Percentiles rank a stretch among this genome's conserved stretches.
Evolutionary conservation across 2,797 vertebrate species (phyloP).

Genomic region (Peromyscus attwateri): DNA sequence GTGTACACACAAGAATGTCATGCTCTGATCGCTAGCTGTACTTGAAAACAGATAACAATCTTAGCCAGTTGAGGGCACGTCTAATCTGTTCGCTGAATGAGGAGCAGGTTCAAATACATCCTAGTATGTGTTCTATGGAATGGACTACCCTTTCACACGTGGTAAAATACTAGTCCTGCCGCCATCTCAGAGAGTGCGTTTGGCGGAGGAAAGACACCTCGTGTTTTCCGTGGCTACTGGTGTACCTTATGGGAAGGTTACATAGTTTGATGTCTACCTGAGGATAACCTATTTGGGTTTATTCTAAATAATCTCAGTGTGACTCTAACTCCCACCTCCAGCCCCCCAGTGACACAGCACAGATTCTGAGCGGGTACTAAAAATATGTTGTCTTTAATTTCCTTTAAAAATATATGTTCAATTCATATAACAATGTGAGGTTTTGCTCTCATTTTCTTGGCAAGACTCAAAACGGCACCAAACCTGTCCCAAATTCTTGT

Average conservation of each 20-base stretch:
- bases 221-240: slow-evolving; percentile 40
- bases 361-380: slow-evolving; percentile 69
- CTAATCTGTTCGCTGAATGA: slow-evolving; percentile 84
- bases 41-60: slow-evolving; percentile 88
- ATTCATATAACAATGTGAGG: slow-evolving; percentile 64
- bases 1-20: slow-evolving; percentile 89
- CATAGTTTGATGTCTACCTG: slow-evolving; percentile 61
- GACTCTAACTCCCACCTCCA: slow-evolving; percentile 20
- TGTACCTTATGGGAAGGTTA: slow-evolving; percentile 56
- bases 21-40: slow-evolving; percentile 90
- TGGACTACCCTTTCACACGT: slow-evolving; percentile 75
- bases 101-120: slow-evolving; percentile 82
- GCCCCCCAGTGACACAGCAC: slow-evolving; percentile 24
- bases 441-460: slow-evolving; percentile 79
- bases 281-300: slow-evolving; percentile 73
- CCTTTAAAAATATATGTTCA: slow-evolving; percentile 77
- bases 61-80: slow-evolving; percentile 87
- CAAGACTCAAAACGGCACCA: slow-evolving; percentile 75
- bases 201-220: slow-evolving; percentile 70
- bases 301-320: slow-evolving; percentile 70
- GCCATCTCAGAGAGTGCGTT: slow-evolving; percentile 70
- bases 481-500: slow-evolving; percentile 48
- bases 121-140: slow-evolving; percentile 75
- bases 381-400: slow-evolving; percentile 50
- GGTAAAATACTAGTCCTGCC: slow-evolving; percentile 66